Evolutionary conservation across 2,113 vertebrate species (phyloP).

Genomic region (Datnioides undecimradiatus): DNA sequence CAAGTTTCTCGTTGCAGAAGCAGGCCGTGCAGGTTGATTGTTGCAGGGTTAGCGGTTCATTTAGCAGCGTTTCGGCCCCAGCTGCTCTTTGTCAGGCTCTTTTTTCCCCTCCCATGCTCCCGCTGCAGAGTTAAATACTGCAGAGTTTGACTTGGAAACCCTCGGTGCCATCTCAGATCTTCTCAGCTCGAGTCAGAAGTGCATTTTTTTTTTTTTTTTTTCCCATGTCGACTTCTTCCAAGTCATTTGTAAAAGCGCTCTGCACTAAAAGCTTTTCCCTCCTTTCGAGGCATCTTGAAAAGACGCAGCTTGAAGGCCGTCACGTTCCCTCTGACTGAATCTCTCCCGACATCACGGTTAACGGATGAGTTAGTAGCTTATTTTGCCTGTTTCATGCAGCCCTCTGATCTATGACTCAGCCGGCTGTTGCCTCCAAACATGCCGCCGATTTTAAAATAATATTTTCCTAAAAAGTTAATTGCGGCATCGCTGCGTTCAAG

Average conservation of each 20-base stretch:
- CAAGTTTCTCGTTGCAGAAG: background rate
- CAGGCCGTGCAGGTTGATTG: too few species aligned
- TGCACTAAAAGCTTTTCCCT: conserved; percentile 61
- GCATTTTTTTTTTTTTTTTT: conserved; percentile 42
- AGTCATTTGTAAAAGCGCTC: conserved; percentile 56
- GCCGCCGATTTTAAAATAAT: background rate
- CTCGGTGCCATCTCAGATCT: conserved; percentile 50
- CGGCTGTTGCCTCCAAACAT: conserved; percentile 47
- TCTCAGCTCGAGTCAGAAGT: conserved; percentile 18
- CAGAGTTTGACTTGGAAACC: conserved; percentile 37
- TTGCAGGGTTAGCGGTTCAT: conserved; percentile 13
- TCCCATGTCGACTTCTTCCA: conserved; percentile 21
- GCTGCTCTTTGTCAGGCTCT: conserved; percentile 46
- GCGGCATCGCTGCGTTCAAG: background rate
- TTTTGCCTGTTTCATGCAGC: conserved; percentile 27
- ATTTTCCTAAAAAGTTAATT: conserved; percentile 13
- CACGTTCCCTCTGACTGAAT: conserved; percentile 24
- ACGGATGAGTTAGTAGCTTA: conserved; percentile 26
- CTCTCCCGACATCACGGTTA: conserved; percentile 23
- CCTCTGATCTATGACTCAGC: conserved; percentile 20
- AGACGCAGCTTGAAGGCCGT: conserved; percentile 29
- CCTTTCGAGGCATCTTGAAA: conserved; percentile 53
- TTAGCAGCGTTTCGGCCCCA: conserved; percentile 28
- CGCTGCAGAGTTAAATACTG: conserved; percentile 17
- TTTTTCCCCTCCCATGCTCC: background rate